Conservation (phyloP, 2,113 vertebrate species). For the Syngnathus scovelli region DNA sequence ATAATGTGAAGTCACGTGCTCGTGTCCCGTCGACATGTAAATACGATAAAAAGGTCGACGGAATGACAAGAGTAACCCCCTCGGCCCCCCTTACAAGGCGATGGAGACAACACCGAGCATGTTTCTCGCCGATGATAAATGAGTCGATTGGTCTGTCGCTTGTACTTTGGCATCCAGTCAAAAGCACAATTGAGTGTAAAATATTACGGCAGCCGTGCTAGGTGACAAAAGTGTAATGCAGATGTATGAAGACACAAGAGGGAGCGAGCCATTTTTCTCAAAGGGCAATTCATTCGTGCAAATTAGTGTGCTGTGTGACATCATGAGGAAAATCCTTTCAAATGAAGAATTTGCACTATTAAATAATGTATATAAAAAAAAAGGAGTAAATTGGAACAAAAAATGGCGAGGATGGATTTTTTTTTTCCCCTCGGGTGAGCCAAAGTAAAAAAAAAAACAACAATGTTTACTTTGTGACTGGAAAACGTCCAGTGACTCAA, state of each 20-base stretch:
- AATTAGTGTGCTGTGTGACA: not conserved
- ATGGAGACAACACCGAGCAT: conserved; percentile 20
- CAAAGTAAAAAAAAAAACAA: not conserved
- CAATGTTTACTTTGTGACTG: not conserved
- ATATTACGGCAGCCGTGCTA: conserved; percentile 56
- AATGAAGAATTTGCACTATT: not conserved
- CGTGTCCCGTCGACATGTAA: conserved; percentile 6
- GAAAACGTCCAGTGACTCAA: not conserved
- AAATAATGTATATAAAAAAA: no score
- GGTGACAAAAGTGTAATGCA: conserved; percentile 69
- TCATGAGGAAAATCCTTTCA: conserved; percentile 1
- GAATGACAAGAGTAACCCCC: conserved; percentile 36
- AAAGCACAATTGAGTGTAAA: conserved; percentile 67
- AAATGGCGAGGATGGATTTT: not conserved
- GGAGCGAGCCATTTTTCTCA: conserved; percentile 57
- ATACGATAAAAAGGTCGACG: conserved; percentile 32
- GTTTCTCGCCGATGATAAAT: conserved; percentile 55
- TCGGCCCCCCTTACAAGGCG: conserved; percentile 11
- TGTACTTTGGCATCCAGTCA: conserved; percentile 66
- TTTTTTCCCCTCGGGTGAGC: not conserved
- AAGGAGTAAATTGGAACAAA: not conserved
- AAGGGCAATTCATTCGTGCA: conserved; percentile 60
- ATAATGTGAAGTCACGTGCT: not conserved
- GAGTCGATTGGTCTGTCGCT: conserved; percentile 61
- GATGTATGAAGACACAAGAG: conserved; percentile 64